Evolutionary conservation across 2,888 invertebrate species (phyloP).

Genomic region (Heteromyza rotundicornis): DNA sequence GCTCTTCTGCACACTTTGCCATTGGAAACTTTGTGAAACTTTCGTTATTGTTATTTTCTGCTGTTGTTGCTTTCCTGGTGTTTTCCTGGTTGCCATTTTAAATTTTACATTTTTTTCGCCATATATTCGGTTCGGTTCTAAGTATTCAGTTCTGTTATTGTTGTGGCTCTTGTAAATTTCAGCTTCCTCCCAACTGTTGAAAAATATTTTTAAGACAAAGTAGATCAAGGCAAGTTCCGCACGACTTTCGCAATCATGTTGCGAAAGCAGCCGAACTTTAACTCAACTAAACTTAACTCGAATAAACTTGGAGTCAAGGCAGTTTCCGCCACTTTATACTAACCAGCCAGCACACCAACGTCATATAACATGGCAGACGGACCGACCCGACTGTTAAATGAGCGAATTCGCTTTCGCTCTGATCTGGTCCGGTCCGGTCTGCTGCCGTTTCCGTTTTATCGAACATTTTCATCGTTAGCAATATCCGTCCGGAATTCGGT

Average conservation of each 20-base stretch:
- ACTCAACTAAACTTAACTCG: not conserved
- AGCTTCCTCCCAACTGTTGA: not conserved
- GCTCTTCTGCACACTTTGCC: not conserved
- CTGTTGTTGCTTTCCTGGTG: not conserved
- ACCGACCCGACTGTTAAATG: too few species aligned
- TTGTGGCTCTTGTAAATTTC: too few species aligned
- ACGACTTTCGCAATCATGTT: slow-evolving; percentile 34
- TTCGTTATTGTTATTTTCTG: not conserved
- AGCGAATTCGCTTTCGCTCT: not conserved
- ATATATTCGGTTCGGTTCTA: too few species aligned
- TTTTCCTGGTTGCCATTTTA: not conserved
- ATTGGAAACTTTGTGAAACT: not conserved
- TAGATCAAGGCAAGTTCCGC: slow-evolving; percentile 46
- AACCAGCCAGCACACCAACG: not conserved
- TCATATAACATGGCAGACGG: too few species aligned
- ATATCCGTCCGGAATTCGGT: slow-evolving; percentile 49
- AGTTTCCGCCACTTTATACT: not conserved
- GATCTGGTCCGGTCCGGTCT: slow-evolving; percentile 7
- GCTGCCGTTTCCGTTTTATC: slow-evolving; percentile 45
- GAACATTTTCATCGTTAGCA: slow-evolving; percentile 39
- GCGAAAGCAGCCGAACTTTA: not conserved
- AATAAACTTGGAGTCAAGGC: not conserved
- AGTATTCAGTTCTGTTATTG: not conserved
- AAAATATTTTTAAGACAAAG: slow-evolving; percentile 27
- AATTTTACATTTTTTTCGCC: not conserved